These are phyloP conservation scores for Drosophila limbata DNA, from an alignment of 2,888 invertebrate genomes.

Conservation along the genomic window DNA sequence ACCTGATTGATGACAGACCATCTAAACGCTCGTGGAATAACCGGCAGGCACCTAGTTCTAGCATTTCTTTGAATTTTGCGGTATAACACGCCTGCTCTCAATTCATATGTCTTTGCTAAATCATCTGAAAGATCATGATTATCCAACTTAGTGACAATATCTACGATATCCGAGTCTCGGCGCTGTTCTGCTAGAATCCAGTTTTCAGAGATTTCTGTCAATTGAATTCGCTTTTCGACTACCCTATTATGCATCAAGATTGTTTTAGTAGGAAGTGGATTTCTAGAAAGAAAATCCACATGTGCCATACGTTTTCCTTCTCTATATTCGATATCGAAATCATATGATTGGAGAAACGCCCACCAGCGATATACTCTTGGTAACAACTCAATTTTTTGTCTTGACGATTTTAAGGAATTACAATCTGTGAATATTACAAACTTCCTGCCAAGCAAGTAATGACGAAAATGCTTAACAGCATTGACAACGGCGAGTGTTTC, in stretches of 20 bases:
- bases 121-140: conserved; percentile 2
- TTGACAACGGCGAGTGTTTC: conserved; percentile 7
- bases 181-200: conserved; percentile 18
- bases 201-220: conserved; percentile 27
- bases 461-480: conserved; percentile 11
- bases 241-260: not conserved
- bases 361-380: conserved; percentile 4
- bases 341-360: not conserved
- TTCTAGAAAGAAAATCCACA: conserved; percentile 36
- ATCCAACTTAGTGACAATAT: not conserved
- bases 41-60: conserved; percentile 2
- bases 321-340: conserved; percentile 3
- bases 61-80: conserved; percentile 16
- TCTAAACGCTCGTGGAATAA: not conserved
- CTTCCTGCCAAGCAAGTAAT: conserved; percentile 15
- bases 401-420: conserved; percentile 15
- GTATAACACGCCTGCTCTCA: conserved; percentile 15
- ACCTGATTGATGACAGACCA: conserved; percentile 15
- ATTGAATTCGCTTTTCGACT: conserved; percentile 26
- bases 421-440: conserved; percentile 17
- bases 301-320: conserved; percentile 37
- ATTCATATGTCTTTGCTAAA: conserved; percentile 29
- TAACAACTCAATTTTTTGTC: not conserved
- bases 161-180: not conserved
- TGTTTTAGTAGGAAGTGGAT: not conserved